Percentiles rank a stretch among this genome's conserved stretches.
phyloP scores from a whole-genome alignment of 2,888 invertebrate species.

The Callyntrura guangdongensis region DNA sequence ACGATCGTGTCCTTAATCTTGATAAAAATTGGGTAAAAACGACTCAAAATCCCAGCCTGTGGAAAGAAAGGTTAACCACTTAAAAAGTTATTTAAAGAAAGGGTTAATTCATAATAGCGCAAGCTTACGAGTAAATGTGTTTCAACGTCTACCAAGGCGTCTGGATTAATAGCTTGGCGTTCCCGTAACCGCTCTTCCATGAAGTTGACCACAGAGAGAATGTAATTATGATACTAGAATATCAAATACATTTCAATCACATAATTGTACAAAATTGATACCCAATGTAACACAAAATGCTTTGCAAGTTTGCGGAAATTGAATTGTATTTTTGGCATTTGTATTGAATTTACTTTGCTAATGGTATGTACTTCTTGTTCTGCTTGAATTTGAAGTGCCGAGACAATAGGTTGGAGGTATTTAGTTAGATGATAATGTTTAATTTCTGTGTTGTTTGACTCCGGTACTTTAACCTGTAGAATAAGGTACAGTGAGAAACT shows the following conservation, averaged over 20 bases:
- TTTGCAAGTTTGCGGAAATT: not conserved
- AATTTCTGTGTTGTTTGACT: constrained; percentile 21
- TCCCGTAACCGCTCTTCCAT: constrained; percentile 47
- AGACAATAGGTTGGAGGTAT: constrained; percentile 23
- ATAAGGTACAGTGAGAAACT: too few species aligned
- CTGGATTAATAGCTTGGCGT: constrained; percentile 37
- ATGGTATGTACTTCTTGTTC: not conserved
- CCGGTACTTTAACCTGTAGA: constrained; percentile 46
- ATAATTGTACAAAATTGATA: not conserved
- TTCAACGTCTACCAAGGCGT: constrained; percentile 64
- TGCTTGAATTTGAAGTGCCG: constrained; percentile 2
- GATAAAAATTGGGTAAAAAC: constrained; percentile 77
- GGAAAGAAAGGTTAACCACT: not conserved
- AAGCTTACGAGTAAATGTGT: constrained; percentile 65
- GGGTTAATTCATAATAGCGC: not conserved
- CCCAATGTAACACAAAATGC: not conserved
- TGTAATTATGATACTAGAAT: constrained; percentile 68
- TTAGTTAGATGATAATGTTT: constrained; percentile 34
- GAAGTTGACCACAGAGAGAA: constrained; percentile 41
- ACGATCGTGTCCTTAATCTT: constrained; percentile 76
- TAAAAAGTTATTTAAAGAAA: too few species aligned
- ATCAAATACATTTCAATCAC: too few species aligned
- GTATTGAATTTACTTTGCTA: constrained; percentile 28
- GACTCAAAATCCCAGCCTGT: constrained; percentile 58
- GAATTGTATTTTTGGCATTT: too few species aligned